Base-by-base conservation (phyloP, 2,888 invertebrate species). In the Elysia crispata region DNA sequence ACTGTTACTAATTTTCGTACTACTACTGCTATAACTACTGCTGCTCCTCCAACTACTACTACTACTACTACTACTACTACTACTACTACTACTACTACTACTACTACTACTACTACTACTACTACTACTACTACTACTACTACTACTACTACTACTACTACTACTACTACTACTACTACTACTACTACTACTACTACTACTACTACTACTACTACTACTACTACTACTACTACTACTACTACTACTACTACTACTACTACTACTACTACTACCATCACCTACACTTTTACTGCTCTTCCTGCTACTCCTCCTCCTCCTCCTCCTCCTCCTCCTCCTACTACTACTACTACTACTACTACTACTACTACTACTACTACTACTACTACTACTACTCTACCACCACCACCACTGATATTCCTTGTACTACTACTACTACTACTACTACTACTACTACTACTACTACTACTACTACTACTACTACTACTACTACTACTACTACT, bases 11-110 rank as follows among this genome's bases (percentile, higher is more conserved):
- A 13, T 54, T n/a, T n/a, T n/a, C n/a, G n/a, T 54, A 54, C 54
- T 54, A n/a, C n/a, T n/a, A n/a, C n/a, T n/a, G n/a, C n/a, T n/a
- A n/a, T n/a, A n/a, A n/a, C n/a, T n/a, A n/a, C n/a, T n/a, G n/a
- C n/a, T n/a, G n/a, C n/a, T n/a, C n/a, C n/a, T n/a, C n/a, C n/a
- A n/a, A n/a, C n/a, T n/a, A n/a, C n/a, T n/a, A n/a, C n/a, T n/a
- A n/a, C n/a, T n/a, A n/a, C n/a, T n/a, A n/a, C n/a, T n/a, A 54
- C 54, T 54, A 54, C 54, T 54, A 54, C 54, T 54, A 54, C 54
- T 54, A 54, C 54, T 54, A 54, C 54, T 54, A 54, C 54, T 54
- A 54, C 54, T 54, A 15, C 54, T 54, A 54, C 54, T 54, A 54
- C 54, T 54, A 54, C 54, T 54, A 54, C 54, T 54, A 54, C 54